Percentiles rank a stretch among this genome's conserved stretches.
phyloP scores from a whole-genome alignment of 2,113 vertebrate species.

The Dryoscopus gambensis region DNA sequence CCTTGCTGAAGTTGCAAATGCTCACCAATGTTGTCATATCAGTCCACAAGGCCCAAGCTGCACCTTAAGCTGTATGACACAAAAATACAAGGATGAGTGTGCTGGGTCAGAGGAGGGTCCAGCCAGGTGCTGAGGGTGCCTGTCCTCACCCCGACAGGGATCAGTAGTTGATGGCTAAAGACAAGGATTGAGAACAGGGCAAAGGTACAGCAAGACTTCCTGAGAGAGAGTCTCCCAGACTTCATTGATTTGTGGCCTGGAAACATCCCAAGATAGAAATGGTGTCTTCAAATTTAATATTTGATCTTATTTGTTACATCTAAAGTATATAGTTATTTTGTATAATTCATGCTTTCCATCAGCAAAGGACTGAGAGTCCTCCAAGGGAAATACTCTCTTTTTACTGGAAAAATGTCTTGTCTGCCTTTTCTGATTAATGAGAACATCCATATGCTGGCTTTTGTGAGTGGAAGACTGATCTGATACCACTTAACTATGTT shows the following conservation, averaged over 20 bases:
- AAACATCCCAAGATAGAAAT: not conserved
- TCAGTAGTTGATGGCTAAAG: not conserved
- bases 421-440: constrained; percentile 28
- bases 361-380: not conserved
- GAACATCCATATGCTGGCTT: not conserved
- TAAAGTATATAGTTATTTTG: not conserved
- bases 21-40: not conserved
- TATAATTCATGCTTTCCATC: constrained; percentile 21
- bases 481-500: constrained; percentile 16
- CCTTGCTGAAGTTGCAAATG: not conserved
- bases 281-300: not conserved
- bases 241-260: constrained; percentile 11
- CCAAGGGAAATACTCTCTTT: not conserved
- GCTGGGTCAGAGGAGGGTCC: not conserved
- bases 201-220: not conserved
- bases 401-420: constrained; percentile 43
- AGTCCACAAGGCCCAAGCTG: not conserved
- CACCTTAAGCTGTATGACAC: not conserved
- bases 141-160: not conserved
- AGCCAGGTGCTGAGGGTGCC: not conserved
- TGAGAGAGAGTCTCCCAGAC: not conserved
- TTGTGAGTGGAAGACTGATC: constrained; percentile 3
- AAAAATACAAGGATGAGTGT: not conserved
- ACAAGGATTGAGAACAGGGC: not conserved
- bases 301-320: not conserved